These are phyloP conservation scores for Tridacna gigas DNA, from an alignment of 2,888 invertebrate species.

Conservation along the genomic window DNA sequence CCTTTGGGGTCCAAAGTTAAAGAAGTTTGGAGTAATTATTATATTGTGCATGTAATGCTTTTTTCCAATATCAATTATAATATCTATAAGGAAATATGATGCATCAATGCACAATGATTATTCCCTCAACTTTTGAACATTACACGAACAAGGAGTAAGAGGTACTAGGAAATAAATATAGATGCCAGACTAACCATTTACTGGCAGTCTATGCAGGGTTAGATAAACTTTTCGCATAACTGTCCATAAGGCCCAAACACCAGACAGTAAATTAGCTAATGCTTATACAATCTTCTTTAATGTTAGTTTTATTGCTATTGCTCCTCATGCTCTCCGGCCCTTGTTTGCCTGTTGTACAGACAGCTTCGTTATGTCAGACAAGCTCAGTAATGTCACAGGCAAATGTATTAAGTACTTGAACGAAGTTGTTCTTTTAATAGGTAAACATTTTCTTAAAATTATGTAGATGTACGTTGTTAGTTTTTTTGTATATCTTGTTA, in stretches of 20 bases:
- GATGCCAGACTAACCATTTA: not conserved
- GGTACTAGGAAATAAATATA: not conserved
- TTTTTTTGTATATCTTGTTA: not conserved
- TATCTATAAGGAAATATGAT: not conserved
- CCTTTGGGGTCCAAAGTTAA: conserved; percentile 13
- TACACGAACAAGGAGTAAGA: not conserved
- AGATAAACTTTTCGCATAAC: not conserved
- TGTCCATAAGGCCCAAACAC: not conserved
- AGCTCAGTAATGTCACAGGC: not conserved
- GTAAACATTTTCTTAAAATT: not conserved
- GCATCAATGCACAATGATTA: not conserved
- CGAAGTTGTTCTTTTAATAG: not conserved
- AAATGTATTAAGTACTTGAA: not conserved
- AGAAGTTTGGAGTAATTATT: not conserved
- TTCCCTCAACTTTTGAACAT: too few species aligned
- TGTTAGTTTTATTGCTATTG: conserved; percentile 4
- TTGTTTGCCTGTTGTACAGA: too few species aligned
- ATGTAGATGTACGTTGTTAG: not conserved
- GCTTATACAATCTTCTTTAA: not conserved
- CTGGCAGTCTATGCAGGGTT: not conserved
- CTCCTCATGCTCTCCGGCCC: not conserved
- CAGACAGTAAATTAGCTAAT: not conserved
- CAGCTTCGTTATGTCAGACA: not conserved
- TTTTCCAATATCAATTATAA: not conserved
- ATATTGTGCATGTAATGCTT: not conserved